Evolutionary conservation across 1,140 invertebrate genomes (phyloP), one percentile per base, ranked within the genome.

Genomic region (Zaprionus nigranus): DNA sequence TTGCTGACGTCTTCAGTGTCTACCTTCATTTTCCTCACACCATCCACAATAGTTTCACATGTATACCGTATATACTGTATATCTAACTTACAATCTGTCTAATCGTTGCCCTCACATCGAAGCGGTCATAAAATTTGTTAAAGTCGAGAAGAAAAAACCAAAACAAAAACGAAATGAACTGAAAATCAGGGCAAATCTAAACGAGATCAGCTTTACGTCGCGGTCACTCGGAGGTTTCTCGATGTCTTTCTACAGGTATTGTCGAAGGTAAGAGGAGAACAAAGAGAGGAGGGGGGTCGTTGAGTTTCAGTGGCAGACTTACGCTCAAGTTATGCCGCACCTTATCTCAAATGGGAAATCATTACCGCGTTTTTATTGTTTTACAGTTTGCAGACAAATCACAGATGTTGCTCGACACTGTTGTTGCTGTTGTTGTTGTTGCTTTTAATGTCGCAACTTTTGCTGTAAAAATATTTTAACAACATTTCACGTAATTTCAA

Each of bases 261-360:
- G 62, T 49, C 26, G 28, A 81, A 69, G 78, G 82, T 61, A 85
- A 78, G 58, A 36, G 7, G 34, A 58, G 53, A 24, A 30, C 0
- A 7, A 34, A 3, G 9, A 34, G 30, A 34, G 49, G 57, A 5
- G 26, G 24, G 15, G 5, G 40, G 40, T 40, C 6, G 5, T 20
- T 38, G 34, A 59, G 34, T 57, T 43, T 54, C 53, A 66, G 53
- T 66, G 58, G 57, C 15, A 51, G 28, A 34, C 38, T 62, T 40
- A n/a, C 38, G 38, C 15, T 40, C 38, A 80, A 70, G 77, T 75
- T 71, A 87, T 75, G 76, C 56, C 64, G 69, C 68, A 78, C 78
- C 84, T 90, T 88, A 88, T 88, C 84, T 88, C 75, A 74, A 90
- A 88, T 88, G 84, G 78, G 84, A 90, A 88, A 88, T 88, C 84